Conservation (phyloP, 1,140 invertebrate species). For the Drosophila willistoni region DNA sequence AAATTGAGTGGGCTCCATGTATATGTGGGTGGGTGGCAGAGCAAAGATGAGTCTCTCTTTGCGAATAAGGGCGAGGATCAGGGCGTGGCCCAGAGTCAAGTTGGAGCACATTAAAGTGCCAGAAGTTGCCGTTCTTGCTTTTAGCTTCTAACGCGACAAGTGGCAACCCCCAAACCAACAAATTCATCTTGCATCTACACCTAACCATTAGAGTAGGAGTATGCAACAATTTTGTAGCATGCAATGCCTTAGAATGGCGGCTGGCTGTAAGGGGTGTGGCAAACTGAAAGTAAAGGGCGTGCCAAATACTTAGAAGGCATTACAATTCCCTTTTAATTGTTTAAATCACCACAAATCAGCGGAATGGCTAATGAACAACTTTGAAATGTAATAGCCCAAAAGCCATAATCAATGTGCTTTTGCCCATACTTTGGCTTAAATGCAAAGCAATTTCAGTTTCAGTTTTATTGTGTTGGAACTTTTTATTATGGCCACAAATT, state of each 20-base stretch:
- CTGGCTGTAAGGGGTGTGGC: background rate
- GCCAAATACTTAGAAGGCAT: slow-evolving; percentile 40
- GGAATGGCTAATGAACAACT: slow-evolving; percentile 46
- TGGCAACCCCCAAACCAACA: slow-evolving; percentile 41
- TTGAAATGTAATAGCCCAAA: slow-evolving; percentile 16
- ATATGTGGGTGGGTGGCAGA: slow-evolving; percentile 48
- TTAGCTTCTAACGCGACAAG: slow-evolving; percentile 41
- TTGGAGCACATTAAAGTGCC: slow-evolving; percentile 63
- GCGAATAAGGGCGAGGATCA: slow-evolving; percentile 1
- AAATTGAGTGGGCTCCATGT: slow-evolving; percentile 69
- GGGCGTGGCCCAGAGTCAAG: slow-evolving; percentile 43
- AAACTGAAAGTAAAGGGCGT: slow-evolving; percentile 36
- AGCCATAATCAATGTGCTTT: slow-evolving; percentile 10
- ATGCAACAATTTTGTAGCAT: slow-evolving; percentile 71
- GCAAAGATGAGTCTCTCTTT: background rate
- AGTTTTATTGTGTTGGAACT: no score
- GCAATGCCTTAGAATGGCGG: background rate
- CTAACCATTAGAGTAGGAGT: slow-evolving; percentile 29
- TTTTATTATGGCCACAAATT: no score
- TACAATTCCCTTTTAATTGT: slow-evolving; percentile 68
- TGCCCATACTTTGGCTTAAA: no score
- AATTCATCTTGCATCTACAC: background rate
- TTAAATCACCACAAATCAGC: slow-evolving; percentile 60
- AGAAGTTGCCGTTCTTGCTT: slow-evolving; percentile 7
- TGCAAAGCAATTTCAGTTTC: no score